phyloP scores from a whole-genome alignment of 2,888 invertebrate genomes.

The Mythimna pallens region DNA sequence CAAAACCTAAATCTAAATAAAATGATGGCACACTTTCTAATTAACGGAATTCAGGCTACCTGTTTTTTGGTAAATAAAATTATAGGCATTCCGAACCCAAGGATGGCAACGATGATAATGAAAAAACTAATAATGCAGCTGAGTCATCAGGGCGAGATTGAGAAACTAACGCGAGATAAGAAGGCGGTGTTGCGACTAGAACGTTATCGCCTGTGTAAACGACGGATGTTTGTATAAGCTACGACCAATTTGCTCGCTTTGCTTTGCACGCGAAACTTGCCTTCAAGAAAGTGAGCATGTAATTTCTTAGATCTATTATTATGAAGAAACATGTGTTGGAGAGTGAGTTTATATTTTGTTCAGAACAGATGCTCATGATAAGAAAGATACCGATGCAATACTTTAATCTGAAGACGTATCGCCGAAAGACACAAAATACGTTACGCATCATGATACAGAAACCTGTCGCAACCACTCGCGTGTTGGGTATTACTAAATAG shows the following conservation, averaged over 20 bases:
- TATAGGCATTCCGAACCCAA: conserved; percentile 43
- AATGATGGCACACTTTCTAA: conserved; percentile 41
- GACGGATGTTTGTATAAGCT: conserved; percentile 83
- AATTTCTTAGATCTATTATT: conserved; percentile 41
- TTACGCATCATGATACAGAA: conserved; percentile 29
- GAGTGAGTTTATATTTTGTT: conserved; percentile 23
- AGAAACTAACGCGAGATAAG: conserved; percentile 76
- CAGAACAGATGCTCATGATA: conserved; percentile 20
- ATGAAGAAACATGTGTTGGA: conserved; percentile 24
- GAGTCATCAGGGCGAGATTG: conserved; percentile 66
- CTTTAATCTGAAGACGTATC: conserved; percentile 7
- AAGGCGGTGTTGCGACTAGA: conserved; percentile 66
- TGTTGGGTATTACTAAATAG: conserved; percentile 41
- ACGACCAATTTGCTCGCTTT: conserved; percentile 69
- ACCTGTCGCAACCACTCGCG: conserved; percentile 44
- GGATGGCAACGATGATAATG: conserved; percentile 51
- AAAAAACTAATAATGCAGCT: conserved; percentile 53
- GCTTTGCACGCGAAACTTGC: conserved; percentile 62
- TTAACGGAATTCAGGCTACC: conserved; percentile 15
- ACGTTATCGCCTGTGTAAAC: conserved; percentile 80
- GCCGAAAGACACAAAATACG: conserved; percentile 16
- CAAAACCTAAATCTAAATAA: conserved; percentile 5
- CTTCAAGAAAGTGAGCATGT: conserved; percentile 52
- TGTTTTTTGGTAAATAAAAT: conserved; percentile 28
- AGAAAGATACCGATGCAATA: conserved; percentile 15